Evolutionary conservation across 2,113 vertebrate species (phyloP).

Genomic region (Aldabrachelys gigantea): DNA sequence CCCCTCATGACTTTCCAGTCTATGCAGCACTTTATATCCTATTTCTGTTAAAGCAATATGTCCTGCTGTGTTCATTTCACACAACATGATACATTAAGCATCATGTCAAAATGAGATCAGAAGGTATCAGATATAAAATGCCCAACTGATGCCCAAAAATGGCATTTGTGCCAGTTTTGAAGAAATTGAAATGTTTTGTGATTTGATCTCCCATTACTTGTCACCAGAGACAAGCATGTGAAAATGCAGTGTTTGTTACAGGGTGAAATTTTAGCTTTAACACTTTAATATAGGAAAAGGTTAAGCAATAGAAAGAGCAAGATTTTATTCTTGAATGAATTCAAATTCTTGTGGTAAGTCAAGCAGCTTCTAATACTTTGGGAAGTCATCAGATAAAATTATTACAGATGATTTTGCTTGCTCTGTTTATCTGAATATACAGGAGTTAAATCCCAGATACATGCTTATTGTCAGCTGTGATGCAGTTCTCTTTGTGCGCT

Average conservation of each 20-base stretch:
- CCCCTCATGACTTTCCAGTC: background rate
- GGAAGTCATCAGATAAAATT: background rate
- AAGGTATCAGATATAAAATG: background rate
- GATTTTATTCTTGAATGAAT: constrained; percentile 14
- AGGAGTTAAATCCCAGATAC: background rate
- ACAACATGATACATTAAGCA: background rate
- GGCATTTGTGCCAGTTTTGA: constrained; percentile 14
- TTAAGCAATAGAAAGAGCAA: background rate
- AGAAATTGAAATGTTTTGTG: constrained; percentile 37
- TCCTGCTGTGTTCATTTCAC: fast-evolving
- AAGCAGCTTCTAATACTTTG: fast-evolving
- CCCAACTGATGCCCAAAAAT: background rate
- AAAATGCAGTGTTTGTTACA: background rate
- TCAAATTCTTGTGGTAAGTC: background rate
- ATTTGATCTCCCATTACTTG: constrained; percentile 23
- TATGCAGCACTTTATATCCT: fast-evolving
- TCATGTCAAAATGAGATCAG: background rate
- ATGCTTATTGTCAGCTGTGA: background rate
- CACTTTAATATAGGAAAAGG: background rate
- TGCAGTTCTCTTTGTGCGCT: fast-evolving
- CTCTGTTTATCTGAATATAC: background rate
- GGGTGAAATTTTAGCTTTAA: background rate
- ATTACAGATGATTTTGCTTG: background rate
- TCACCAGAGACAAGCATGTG: background rate
- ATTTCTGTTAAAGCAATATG: fast-evolving